These are phyloP conservation scores for Microcebus murinus DNA, from an alignment of 2,113 vertebrate species.

Conservation along the genomic window DNA sequence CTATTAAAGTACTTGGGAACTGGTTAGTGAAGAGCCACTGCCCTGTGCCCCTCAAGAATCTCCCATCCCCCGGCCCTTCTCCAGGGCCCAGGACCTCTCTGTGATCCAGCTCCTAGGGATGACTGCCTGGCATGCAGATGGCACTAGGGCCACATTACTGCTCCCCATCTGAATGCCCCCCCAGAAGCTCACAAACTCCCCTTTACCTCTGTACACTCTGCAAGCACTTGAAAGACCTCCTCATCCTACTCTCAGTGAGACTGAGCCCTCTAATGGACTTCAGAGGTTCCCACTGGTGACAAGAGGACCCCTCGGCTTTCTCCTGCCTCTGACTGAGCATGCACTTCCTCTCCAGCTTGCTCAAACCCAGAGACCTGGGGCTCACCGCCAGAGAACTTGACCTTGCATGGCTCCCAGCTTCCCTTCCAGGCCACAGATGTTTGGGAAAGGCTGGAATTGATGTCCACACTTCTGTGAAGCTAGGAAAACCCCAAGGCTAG, in stretches of 20 bases:
- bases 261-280: background rate
- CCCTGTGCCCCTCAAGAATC: background rate
- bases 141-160: too few relatives aligned
- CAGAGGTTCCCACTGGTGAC: background rate
- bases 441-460: constrained; percentile 25
- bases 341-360: background rate
- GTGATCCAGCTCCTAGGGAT: background rate
- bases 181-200: background rate
- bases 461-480: constrained; percentile 15
- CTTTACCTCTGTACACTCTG: background rate
- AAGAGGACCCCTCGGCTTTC: background rate
- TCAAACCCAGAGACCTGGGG: background rate
- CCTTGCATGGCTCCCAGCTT: background rate
- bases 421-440: constrained; percentile 8
- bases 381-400: background rate
- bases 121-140: background rate
- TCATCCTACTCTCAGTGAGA: background rate
- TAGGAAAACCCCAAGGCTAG: constrained; percentile 25
- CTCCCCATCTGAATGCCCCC: background rate
- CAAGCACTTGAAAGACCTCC: background rate
- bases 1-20: background rate
- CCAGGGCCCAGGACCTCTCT: background rate
- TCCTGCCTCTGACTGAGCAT: background rate
- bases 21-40: background rate
- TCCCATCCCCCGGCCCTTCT: background rate